A percentile compares a stretch with the other conserved stretches of the same genome.
Conservation (phyloP, 37 sponge, comb jelly and placozoan species). For the Theonella swinhoei region DNA sequence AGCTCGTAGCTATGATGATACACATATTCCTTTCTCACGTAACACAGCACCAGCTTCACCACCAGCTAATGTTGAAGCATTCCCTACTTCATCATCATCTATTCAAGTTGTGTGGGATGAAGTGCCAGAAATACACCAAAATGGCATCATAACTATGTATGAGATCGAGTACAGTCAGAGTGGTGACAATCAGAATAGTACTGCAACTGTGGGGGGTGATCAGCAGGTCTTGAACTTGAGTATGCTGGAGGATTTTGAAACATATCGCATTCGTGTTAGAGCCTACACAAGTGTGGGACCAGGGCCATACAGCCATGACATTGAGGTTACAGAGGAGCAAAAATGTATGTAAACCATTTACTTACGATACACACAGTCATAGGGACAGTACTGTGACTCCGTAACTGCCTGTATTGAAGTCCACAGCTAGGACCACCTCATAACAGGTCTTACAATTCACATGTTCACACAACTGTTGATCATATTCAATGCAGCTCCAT, state of each 20-base stretch:
- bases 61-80: conserved; percentile 24
- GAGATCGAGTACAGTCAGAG: not conserved
- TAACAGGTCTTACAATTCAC: no score
- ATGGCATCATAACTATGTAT: not conserved
- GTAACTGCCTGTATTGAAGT: no score
- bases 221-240: not conserved
- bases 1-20: no score
- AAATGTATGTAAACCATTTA: not conserved
- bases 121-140: not conserved
- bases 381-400: no score
- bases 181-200: not conserved
- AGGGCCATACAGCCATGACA: conserved; percentile 23
- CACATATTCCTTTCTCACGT: no score
- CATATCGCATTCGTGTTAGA: conserved; percentile 35
- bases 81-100: not conserved
- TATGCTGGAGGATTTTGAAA: conserved; percentile 1
- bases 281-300: conserved; percentile 30
- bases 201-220: not conserved
- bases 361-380: not conserved
- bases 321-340: not conserved
- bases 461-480: not conserved
- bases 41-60: conserved; percentile 5
- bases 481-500: not conserved
- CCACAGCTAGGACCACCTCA: no score
- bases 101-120: not conserved